Percentiles rank a stretch among this genome's conserved stretches.
phyloP scores from a whole-genome alignment of 64 coral and sea anemone genomes.

The Porites australiensis region DNA sequence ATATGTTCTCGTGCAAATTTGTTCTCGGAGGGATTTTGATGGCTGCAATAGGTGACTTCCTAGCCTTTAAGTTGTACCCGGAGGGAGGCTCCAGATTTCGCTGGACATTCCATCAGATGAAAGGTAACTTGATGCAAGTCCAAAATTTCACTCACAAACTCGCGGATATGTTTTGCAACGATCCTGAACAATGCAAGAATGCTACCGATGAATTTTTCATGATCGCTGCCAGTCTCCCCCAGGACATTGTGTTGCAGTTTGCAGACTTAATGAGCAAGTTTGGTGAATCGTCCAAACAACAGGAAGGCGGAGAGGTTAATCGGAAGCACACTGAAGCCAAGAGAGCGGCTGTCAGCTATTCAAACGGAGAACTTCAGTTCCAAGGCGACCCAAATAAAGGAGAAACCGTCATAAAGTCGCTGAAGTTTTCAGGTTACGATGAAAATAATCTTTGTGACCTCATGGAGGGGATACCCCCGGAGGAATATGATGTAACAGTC shows the following conservation, averaged over 20 bases:
- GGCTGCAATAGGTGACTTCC: background rate
- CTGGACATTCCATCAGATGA: background rate
- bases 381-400: background rate
- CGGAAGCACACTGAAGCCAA: background rate
- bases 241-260: background rate
- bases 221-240: background rate
- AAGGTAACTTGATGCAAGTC: background rate
- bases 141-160: background rate
- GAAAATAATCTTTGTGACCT: conserved; percentile 52
- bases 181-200: conserved; percentile 17
- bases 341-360: background rate
- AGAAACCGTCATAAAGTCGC: conserved; percentile 6
- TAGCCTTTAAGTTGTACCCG: background rate
- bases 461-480: background rate
- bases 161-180: conserved; percentile 14
- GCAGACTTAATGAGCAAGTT: background rate
- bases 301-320: background rate
- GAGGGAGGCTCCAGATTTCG: background rate
- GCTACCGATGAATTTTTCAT: background rate
- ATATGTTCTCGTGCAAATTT: background rate
- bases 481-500: conserved; percentile 12
- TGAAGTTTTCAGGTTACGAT: conserved; percentile 39
- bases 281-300: no score
- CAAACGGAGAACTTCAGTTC: background rate
- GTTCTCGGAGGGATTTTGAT: background rate